A percentile compares a stretch with the other conserved stretches of the same genome.
Conservation (phyloP, 2,113 vertebrate genomes). For the Pygoscelis antarcticus region DNA sequence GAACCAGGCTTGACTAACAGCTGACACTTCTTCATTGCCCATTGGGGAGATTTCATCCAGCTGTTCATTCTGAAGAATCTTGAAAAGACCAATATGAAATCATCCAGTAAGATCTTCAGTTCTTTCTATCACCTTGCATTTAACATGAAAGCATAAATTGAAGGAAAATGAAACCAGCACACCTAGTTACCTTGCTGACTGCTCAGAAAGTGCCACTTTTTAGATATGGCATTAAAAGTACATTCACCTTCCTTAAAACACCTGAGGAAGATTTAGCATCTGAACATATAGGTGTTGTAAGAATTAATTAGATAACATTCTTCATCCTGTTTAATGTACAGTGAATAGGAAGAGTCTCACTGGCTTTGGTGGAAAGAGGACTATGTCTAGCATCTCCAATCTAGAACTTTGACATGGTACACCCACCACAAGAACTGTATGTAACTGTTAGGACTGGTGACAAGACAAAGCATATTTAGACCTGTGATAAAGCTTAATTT, state of each 20-base stretch:
- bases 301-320: background rate
- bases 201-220: background rate
- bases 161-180: background rate
- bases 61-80: constrained; percentile 91
- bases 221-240: background rate
- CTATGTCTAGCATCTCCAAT: background rate
- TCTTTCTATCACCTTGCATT: background rate
- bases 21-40: constrained; percentile 87
- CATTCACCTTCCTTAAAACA: background rate
- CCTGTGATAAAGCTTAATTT: background rate
- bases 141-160: background rate
- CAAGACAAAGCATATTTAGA: background rate
- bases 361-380: background rate
- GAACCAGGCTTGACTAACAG: constrained; percentile 98
- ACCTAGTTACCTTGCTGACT: background rate
- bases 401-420: background rate
- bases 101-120: background rate
- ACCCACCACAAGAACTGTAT: background rate
- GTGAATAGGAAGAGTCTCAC: background rate
- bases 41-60: constrained; percentile 81
- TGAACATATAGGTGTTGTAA: background rate
- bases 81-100: constrained; percentile 19
- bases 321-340: background rate
- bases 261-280: background rate
- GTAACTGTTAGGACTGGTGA: background rate